Conservation (phyloP, 1,140 invertebrate genomes). For the Drosophila suzukii region DNA sequence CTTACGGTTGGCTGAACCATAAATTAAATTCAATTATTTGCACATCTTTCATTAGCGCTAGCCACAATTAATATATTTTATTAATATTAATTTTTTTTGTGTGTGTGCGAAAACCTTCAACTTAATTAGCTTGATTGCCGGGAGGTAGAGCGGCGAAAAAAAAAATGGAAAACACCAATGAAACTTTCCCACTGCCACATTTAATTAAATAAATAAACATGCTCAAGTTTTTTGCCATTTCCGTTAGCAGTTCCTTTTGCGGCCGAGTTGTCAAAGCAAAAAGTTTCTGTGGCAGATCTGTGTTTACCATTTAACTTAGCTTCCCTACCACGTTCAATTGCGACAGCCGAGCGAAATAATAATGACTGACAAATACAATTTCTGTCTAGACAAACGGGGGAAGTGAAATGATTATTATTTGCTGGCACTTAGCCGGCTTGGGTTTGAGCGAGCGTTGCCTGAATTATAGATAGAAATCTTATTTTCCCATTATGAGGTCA, state of each 20-base stretch:
- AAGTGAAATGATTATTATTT: conserved; percentile 60
- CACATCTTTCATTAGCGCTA: conserved; percentile 25
- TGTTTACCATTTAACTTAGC: conserved; percentile 45
- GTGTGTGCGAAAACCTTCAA: conserved; percentile 30
- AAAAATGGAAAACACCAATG: conserved; percentile 32
- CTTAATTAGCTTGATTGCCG: conserved; percentile 58
- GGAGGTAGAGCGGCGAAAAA: conserved; percentile 8
- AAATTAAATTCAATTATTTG: conserved; percentile 33
- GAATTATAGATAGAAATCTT: conserved; percentile 82
- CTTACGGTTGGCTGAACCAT: conserved; percentile 14
- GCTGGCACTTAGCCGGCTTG: conserved; percentile 36
- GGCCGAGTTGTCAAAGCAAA: conserved; percentile 57
- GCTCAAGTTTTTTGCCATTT: conserved; percentile 58
- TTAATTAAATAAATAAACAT: conserved; percentile 80
- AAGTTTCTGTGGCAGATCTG: conserved; percentile 49
- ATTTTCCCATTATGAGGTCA: conserved; percentile 78
- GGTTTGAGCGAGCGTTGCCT: conserved; percentile 44
- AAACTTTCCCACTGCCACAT: conserved; percentile 63
- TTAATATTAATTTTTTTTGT: conserved; percentile 43
- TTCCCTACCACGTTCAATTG: conserved; percentile 40
- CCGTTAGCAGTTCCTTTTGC: conserved; percentile 32
- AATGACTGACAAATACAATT: conserved; percentile 72
- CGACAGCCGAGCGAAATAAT: conserved; percentile 46
- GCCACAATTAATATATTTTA: conserved; percentile 48
- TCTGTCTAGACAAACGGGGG: conserved; percentile 63